Percentiles rank a stretch among this genome's conserved stretches.
Conservation (phyloP, 2,797 vertebrate genomes). For the Propithecus deckenii region DNA sequence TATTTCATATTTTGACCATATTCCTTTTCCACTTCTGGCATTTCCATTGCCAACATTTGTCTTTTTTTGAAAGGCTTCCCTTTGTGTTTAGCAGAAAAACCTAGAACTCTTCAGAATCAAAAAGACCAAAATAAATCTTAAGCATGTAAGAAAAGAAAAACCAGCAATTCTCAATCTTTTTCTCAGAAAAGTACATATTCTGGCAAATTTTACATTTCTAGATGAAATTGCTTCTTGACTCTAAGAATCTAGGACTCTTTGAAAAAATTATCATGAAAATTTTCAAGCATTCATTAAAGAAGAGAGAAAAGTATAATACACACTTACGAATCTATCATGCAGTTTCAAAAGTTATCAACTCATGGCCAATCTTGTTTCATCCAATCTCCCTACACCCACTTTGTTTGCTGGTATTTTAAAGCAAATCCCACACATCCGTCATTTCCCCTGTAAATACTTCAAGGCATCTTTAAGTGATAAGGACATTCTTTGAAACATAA, state of each 20-base stretch:
- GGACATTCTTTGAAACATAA: background rate
- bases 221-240: constrained; percentile 44
- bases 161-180: background rate
- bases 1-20: background rate
- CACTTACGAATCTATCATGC: background rate
- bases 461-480: background rate
- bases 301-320: background rate
- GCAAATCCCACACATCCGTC: background rate
- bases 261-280: background rate
- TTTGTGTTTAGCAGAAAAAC: constrained; percentile 38
- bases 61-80: background rate
- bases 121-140: constrained; percentile 44
- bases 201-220: constrained; percentile 26
- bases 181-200: background rate
- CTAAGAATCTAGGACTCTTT: background rate
- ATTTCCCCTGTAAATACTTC: background rate
- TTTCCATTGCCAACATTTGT: background rate
- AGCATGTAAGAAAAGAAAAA: constrained; percentile 4
- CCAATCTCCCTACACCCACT: background rate
- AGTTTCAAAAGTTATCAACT: background rate
- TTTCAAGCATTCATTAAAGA: constrained; percentile 3
- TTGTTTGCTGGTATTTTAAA: background rate
- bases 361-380: background rate
- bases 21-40: background rate
- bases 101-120: background rate